Evolutionary conservation across 2,797 vertebrate species (phyloP), one percentile per base, ranked within the genome.

Genomic region (Mycteria americana): DNA sequence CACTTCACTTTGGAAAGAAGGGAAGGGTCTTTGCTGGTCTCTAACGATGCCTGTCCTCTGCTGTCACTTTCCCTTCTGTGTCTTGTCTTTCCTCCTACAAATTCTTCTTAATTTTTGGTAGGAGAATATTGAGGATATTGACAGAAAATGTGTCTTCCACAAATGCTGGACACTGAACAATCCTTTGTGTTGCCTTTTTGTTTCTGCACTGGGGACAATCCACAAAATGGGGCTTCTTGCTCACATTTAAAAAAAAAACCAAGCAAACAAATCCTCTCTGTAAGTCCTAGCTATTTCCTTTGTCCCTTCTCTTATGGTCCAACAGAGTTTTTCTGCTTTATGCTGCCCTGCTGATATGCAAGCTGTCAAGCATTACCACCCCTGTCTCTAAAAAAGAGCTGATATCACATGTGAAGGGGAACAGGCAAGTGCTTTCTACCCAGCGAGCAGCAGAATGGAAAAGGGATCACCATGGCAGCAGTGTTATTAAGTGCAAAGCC

Each of bases 391-490:
- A 60, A 77, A 95, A 75, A 69, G 87, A 92, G 89, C 70, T 89
- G 73, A 48, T 93, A 93, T 19, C 89, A 65, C 79, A 56, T 33
- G n/a, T 67, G 92, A 93, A 85, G 88, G 53, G 83, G 77, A 96
- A 51, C 60, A 68, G 84, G 89, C 87, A 85, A 95, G 83, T 70
- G 93, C 89, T 93, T 93, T 94, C 88, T 85, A 85, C 83, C 69
- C 92, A 91, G 95, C 16, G 8, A 95, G 91, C 81, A 83, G 81
- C 87, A 90, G 93, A 91, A 92, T 82, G 86, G 93, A 86, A 90
- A 54, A 85, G 83, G 84, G 91, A 97, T 97, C 97, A 95, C 97
- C 96, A 97, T 97, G 96, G 95, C 89, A 97, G 97, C 96, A 65
- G 74, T 16, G 46, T 92, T 95, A 95, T 93, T 91, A 91, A 95